These are phyloP conservation scores for Arctopsyche grandis DNA, from an alignment of 1,140 invertebrate species.

Conservation along the genomic window DNA sequence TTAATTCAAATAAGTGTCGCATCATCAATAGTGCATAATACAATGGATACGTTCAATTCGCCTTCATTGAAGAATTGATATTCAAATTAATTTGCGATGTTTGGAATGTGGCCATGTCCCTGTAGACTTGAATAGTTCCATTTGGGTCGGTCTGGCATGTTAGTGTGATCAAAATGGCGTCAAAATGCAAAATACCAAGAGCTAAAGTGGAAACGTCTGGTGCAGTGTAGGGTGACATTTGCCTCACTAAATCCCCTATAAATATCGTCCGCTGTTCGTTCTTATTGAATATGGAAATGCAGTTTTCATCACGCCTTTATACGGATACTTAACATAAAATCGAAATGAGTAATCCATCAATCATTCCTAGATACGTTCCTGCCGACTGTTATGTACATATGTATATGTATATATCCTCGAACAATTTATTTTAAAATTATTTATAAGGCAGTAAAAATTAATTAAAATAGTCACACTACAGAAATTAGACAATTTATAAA, in stretches of 20 bases:
- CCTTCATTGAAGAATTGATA: too few relatives aligned
- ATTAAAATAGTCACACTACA: too few relatives aligned
- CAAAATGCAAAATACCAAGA: background rate
- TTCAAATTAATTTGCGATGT: too few relatives aligned
- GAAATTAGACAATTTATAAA: too few relatives aligned
- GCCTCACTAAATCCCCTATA: slow-evolving; percentile 17
- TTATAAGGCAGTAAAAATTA: too few relatives aligned
- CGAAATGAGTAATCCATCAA: too few relatives aligned
- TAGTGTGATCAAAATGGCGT: background rate
- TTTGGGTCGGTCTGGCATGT: background rate
- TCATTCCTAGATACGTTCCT: too few relatives aligned
- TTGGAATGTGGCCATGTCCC: background rate
- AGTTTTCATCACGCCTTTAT: slow-evolving; percentile 19
- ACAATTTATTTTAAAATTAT: too few relatives aligned
- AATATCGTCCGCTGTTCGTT: slow-evolving; percentile 2
- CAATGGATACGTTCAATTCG: too few relatives aligned
- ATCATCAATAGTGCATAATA: too few relatives aligned
- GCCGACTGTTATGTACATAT: slow-evolving; percentile 17
- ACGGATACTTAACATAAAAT: too few relatives aligned
- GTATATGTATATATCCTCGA: background rate
- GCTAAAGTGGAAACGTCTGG: background rate
- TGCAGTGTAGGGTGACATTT: slow-evolving; percentile 20
- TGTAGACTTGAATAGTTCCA: background rate
- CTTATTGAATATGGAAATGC: slow-evolving; percentile 35
- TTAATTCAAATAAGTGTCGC: too few relatives aligned